These are phyloP conservation scores for Andrena hattorfiana DNA, from an alignment of 2,888 invertebrate species.

Conservation along the genomic window DNA sequence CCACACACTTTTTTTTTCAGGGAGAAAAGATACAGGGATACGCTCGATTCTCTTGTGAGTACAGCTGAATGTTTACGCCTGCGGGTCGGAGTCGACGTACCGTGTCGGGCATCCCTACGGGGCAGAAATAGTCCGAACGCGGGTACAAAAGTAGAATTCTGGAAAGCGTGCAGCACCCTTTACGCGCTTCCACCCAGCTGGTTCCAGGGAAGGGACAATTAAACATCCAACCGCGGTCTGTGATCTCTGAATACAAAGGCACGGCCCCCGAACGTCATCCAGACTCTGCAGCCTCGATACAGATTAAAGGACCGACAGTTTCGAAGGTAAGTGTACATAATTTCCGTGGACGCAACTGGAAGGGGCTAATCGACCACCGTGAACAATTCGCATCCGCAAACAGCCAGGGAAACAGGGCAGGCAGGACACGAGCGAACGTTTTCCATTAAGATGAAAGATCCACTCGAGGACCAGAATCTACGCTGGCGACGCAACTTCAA, in stretches of 20 bases:
- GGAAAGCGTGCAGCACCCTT: slow-evolving; percentile 11
- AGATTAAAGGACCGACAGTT: not conserved
- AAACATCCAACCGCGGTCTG: not conserved
- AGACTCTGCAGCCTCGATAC: not conserved
- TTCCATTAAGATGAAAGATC: slow-evolving; percentile 45
- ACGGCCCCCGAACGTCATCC: not conserved
- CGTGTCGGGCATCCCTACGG: slow-evolving; percentile 52
- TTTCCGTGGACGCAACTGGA: not conserved
- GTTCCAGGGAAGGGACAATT: not conserved
- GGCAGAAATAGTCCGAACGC: slow-evolving; percentile 25
- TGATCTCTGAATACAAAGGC: not conserved
- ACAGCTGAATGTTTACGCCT: slow-evolving; percentile 64
- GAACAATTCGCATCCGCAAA: slow-evolving; percentile 3
- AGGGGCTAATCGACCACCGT: not conserved
- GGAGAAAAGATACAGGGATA: slow-evolving; percentile 34
- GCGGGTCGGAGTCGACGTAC: slow-evolving; percentile 53
- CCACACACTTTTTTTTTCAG: not conserved
- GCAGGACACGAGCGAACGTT: slow-evolving; percentile 11
- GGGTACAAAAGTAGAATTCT: slow-evolving; percentile 31
- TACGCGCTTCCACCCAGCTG: not conserved
- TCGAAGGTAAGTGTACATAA: not conserved
- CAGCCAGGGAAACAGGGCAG: not conserved
- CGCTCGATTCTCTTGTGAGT: slow-evolving; percentile 55
- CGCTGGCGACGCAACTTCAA: slow-evolving; percentile 42
- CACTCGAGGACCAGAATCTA: slow-evolving; percentile 25